Conservation (phyloP, 1,140 invertebrate genomes). For the Nylanderia fulva region DNA sequence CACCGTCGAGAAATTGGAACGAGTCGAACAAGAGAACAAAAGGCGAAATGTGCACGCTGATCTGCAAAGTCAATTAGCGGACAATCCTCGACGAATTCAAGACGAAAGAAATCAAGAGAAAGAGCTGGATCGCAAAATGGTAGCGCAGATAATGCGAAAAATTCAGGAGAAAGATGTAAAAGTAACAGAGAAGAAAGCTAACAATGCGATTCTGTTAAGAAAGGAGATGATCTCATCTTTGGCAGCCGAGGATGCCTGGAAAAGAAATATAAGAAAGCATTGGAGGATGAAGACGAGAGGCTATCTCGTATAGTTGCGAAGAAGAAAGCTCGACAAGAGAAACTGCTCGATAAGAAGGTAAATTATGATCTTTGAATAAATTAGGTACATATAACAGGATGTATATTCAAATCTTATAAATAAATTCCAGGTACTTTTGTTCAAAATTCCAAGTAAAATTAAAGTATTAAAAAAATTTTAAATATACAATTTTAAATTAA, state of each 20-base stretch:
- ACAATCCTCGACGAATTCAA: constrained; percentile 37
- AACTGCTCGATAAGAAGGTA: constrained; percentile 19
- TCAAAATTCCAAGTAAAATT: no score
- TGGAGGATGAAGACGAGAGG: constrained; percentile 51
- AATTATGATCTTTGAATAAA: no score
- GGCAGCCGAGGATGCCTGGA: constrained; percentile 58
- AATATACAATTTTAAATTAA: no score
- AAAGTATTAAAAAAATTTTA: no score
- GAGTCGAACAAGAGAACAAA: constrained; percentile 10
- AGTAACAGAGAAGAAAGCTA: background rate
- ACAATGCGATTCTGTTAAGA: constrained; percentile 2
- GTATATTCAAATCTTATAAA: no score
- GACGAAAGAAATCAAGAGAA: constrained; percentile 44
- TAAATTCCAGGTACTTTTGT: no score
- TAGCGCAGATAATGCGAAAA: constrained; percentile 8
- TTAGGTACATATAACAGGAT: no score
- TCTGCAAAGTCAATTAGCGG: constrained; percentile 45
- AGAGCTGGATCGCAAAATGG: constrained; percentile 53
- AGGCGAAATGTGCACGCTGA: constrained; percentile 3
- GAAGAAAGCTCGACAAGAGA: constrained; percentile 43
- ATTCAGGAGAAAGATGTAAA: constrained; percentile 3
- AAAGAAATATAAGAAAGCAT: constrained; percentile 24
- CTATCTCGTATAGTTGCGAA: constrained; percentile 14
- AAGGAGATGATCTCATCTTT: constrained; percentile 35
- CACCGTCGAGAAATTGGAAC: background rate